Evolutionary conservation across 2,888 invertebrate species (phyloP).

Genomic region (Sarcophaga subvicina): DNA sequence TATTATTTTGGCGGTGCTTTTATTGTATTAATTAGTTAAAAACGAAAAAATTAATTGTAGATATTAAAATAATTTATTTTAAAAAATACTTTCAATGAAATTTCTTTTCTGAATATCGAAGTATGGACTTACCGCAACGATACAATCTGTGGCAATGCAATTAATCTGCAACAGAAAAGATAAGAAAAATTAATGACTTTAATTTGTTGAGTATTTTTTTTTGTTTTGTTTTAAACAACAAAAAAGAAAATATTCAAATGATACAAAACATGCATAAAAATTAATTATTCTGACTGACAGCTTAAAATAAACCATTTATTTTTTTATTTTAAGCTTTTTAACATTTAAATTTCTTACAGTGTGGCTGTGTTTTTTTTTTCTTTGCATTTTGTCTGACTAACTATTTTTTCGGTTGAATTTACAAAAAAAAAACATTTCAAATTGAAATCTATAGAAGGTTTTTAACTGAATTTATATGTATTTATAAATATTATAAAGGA

Average conservation of each 20-base stretch:
- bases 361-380: neutral
- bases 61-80: no score
- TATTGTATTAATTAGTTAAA: no score
- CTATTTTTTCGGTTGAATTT: no score
- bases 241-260: neutral
- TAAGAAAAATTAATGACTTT: neutral
- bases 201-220: neutral
- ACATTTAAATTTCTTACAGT: neutral
- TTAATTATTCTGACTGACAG: neutral
- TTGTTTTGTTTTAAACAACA: neutral
- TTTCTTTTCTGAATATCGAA: neutral
- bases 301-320: neutral
- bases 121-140: constrained; percentile 11
- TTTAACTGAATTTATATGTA: no score
- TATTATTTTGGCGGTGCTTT: no score
- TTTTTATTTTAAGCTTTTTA: neutral
- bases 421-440: no score
- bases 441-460: no score
- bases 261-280: constrained; percentile 10
- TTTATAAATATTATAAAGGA: no score
- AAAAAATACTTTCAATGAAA: no score
- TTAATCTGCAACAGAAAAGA: constrained; percentile 19
- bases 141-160: neutral
- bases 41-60: no score
- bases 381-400: no score